These are phyloP conservation scores for Prunella strophiata DNA, from an alignment of 2,797 vertebrate genomes.

Conservation along the genomic window DNA sequence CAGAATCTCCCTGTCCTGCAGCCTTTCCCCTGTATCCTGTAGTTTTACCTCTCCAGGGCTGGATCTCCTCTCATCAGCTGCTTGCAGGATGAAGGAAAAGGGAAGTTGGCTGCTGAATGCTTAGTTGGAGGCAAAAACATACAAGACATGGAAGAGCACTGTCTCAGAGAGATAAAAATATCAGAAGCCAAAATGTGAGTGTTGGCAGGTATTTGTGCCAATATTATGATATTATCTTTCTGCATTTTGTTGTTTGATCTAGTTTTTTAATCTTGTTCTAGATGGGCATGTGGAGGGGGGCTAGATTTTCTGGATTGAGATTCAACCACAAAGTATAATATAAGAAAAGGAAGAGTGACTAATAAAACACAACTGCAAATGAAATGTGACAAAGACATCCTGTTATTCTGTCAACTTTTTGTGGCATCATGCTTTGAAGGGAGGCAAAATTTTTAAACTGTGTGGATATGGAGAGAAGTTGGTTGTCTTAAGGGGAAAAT, in stretches of 20 bases:
- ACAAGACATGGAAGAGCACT: neutral
- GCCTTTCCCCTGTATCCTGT: neutral
- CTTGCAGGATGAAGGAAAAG: neutral
- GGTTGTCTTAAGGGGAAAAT: neutral
- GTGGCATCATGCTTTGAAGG: neutral
- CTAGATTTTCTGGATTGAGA: neutral
- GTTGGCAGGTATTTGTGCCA: neutral
- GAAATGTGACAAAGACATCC: neutral
- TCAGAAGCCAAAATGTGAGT: neutral
- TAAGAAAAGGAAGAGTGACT: neutral
- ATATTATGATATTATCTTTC: neutral
- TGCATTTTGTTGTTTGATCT: neutral
- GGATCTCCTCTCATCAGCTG: neutral
- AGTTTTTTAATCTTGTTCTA: neutral
- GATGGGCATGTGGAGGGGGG: rapidly evolving
- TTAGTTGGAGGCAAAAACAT: neutral
- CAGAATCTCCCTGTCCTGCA: neutral
- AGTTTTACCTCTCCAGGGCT: neutral
- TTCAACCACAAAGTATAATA: neutral
- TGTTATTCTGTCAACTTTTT: neutral
- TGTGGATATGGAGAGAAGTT: neutral
- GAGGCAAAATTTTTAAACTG: neutral
- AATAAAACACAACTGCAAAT: neutral
- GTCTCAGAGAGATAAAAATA: constrained; percentile 2
- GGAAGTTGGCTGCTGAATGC: neutral